Evolutionary conservation across 1,140 invertebrate species (phyloP).

Genomic region (Sinella curviseta): DNA sequence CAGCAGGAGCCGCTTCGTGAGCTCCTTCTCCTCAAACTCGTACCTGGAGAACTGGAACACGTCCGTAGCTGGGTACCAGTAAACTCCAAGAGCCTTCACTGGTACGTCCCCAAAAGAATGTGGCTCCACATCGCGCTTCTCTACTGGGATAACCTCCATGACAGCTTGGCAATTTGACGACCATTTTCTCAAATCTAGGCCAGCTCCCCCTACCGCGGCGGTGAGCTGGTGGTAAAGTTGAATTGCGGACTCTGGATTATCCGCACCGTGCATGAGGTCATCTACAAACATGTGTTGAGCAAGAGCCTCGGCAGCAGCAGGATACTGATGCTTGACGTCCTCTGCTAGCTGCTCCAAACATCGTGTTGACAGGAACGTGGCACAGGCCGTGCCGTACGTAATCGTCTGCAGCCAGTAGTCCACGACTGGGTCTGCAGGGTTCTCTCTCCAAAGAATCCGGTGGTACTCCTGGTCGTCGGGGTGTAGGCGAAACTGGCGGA

Average conservation of each 20-base stretch:
- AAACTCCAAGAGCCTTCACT: background rate
- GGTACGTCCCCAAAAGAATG: background rate
- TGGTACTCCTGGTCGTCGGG: slow-evolving; percentile 47
- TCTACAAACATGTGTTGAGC: slow-evolving; percentile 39
- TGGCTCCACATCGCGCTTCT: too few relatives aligned
- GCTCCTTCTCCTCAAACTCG: slow-evolving; percentile 1
- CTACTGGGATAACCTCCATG: too few relatives aligned
- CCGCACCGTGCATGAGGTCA: slow-evolving; percentile 32
- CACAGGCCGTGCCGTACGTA: slow-evolving; percentile 54
- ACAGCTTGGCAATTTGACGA: too few relatives aligned
- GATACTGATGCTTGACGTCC: slow-evolving; percentile 21
- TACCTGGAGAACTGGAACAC: background rate
- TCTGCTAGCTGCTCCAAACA: slow-evolving; percentile 51
- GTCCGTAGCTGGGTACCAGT: background rate
- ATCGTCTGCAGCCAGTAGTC: slow-evolving; percentile 49
- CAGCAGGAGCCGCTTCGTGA: slow-evolving; percentile 44
- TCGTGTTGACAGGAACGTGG: slow-evolving; percentile 53
- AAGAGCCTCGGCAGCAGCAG: slow-evolving; percentile 36
- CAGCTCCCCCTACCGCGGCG: slow-evolving; percentile 27
- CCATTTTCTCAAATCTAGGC: slow-evolving; percentile 47
- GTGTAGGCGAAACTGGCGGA: slow-evolving; percentile 38
- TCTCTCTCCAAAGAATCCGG: slow-evolving; percentile 53
- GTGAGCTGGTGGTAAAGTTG: slow-evolving; percentile 16
- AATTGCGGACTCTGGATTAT: slow-evolving; percentile 24
- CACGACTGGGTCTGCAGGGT: slow-evolving; percentile 45